These are phyloP conservation scores for Microvelia longipes DNA, from an alignment of 1,140 invertebrate genomes.

Conservation along the genomic window DNA sequence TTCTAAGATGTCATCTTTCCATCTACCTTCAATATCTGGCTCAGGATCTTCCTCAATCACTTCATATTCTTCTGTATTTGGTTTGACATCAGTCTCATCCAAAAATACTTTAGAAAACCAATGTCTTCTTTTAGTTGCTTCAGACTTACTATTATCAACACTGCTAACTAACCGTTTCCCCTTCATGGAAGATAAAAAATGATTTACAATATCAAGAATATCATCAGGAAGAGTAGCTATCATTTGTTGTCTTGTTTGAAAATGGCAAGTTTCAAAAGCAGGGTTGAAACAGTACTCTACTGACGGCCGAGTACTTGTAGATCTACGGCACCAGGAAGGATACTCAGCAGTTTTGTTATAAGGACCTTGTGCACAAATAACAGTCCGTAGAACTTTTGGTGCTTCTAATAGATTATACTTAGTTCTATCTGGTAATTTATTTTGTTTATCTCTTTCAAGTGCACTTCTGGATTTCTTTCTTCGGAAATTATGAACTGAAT, in stretches of 20 bases:
- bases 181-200: conserved; percentile 13
- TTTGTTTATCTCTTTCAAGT: neutral
- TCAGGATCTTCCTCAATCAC: conserved; percentile 6
- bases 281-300: conserved; percentile 17
- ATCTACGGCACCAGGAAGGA: conserved; percentile 13
- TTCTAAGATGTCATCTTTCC: neutral
- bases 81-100: neutral
- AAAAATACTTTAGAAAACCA: neutral
- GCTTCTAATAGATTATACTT: conserved; percentile 11
- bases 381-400: conserved; percentile 8
- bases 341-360: conserved; percentile 12
- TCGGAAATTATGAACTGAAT: conserved; percentile 10
- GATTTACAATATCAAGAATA: conserved; percentile 14
- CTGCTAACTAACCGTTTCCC: conserved; percentile 16
- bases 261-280: conserved; percentile 10
- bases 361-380: neutral
- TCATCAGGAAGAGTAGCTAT: conserved; percentile 16
- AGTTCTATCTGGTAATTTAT: conserved; percentile 2
- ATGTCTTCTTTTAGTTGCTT: neutral
- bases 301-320: conserved; percentile 14
- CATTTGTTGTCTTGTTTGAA: conserved; percentile 13
- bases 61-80: neutral
- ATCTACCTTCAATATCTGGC: neutral
- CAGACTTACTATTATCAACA: neutral
- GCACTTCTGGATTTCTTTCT: conserved; percentile 10